A percentile compares a stretch with the other conserved stretches of the same genome.
Conservation (phyloP, 2,888 invertebrate species). For the Sycophila texana region DNA sequence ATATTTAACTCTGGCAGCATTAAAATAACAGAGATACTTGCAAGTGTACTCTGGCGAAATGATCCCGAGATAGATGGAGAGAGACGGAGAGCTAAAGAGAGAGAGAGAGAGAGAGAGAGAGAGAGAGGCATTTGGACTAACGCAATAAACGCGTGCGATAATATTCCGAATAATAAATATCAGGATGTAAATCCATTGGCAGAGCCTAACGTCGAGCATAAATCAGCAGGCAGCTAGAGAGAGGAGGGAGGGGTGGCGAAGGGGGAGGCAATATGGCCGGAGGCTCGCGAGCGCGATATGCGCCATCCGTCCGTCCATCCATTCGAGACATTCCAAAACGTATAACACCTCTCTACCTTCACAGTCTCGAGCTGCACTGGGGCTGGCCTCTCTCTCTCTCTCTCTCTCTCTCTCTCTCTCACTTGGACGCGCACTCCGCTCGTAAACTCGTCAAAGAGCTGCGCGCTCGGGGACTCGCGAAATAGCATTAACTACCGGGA, state of each 20-base stretch:
- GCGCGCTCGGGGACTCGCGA: constrained; percentile 64
- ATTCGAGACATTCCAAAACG: constrained; percentile 62
- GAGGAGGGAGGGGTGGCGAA: constrained; percentile 33
- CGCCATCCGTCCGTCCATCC: constrained; percentile 65
- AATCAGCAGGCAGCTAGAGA: constrained; percentile 68
- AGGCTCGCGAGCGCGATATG: constrained; percentile 45
- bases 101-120: background rate
- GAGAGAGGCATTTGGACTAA: constrained; percentile 60
- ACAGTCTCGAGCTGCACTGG: background rate
- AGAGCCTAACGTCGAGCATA: constrained; percentile 74
- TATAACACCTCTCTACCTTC: constrained; percentile 59
- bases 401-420: background rate
- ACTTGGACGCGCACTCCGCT: constrained; percentile 53
- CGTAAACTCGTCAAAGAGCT: constrained; percentile 75
- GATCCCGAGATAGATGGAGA: background rate
- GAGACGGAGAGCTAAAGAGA: background rate
- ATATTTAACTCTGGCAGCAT: too few relatives aligned
- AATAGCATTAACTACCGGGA: constrained; percentile 74
- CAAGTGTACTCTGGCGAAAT: constrained; percentile 10
- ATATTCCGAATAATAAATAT: constrained; percentile 75
- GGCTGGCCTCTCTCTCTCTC: constrained; percentile 11
- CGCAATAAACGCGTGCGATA: constrained; percentile 74
- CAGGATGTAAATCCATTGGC: constrained; percentile 75
- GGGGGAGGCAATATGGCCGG: constrained; percentile 24
- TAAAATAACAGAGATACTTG: background rate